A percentile compares a stretch with the other conserved stretches of the same genome.
These are phyloP conservation scores for Drosophila leonis DNA, from an alignment of 2,888 invertebrate species.

Conservation along the genomic window DNA sequence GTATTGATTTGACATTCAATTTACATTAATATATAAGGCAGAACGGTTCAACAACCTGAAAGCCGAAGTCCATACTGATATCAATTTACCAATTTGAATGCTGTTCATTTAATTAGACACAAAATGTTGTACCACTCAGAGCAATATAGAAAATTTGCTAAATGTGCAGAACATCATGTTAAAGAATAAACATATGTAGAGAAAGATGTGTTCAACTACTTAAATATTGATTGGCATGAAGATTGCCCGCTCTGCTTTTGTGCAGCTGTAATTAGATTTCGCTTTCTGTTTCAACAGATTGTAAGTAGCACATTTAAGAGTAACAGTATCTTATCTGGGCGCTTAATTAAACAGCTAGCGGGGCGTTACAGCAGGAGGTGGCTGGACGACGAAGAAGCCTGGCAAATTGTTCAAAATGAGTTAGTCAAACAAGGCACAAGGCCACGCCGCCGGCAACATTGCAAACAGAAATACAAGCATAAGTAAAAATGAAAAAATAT, in stretches of 20 bases:
- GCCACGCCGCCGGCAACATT: slow-evolving; percentile 54
- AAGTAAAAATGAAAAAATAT: slow-evolving; percentile 52
- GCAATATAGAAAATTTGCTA: not conserved
- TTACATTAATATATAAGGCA: not conserved
- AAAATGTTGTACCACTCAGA: not conserved
- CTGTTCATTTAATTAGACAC: not conserved
- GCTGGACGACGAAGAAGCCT: slow-evolving; percentile 8
- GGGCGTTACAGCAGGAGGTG: not conserved
- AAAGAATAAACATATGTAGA: slow-evolving; percentile 3
- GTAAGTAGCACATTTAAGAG: slow-evolving; percentile 60
- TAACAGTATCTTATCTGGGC: slow-evolving; percentile 70
- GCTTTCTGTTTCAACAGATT: slow-evolving; percentile 61
- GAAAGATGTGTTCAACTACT: slow-evolving; percentile 38
- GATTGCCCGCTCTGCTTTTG: slow-evolving; percentile 37
- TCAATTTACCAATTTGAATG: not conserved
- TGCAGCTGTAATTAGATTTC: slow-evolving; percentile 68
- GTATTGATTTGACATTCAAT: not conserved
- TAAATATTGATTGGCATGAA: slow-evolving; percentile 58
- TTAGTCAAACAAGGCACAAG: slow-evolving; percentile 78
- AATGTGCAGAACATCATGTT: not conserved
- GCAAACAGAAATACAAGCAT: slow-evolving; percentile 48
- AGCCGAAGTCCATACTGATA: not conserved
- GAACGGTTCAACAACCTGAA: not conserved
- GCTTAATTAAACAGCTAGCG: slow-evolving; percentile 71
- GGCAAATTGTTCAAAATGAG: slow-evolving; percentile 80